Base-by-base conservation (phyloP, 2,888 invertebrate genomes). In the Myopa tessellatipennis region DNA sequence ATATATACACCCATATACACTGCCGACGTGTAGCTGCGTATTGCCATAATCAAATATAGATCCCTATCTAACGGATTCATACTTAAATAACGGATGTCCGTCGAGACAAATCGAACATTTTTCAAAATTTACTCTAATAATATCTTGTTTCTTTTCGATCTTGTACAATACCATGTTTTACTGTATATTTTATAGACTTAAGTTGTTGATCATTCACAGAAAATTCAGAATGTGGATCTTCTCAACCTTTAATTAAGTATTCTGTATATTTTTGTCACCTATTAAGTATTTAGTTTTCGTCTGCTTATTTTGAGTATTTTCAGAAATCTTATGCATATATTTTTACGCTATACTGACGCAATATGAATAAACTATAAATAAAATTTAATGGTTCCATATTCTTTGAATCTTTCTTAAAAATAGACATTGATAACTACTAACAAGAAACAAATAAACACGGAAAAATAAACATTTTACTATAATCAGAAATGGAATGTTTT, bases 41-140 rank as follows among this genome's bases (percentile, higher is more conserved):
- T 61, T 72, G 72, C 72, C 72, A 72, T 72, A 60, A 26, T 18
- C 26, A 12, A n/a, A 69, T 6, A 50, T 26, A 45, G 69, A 18
- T 69, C n/a, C 26, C n/a, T 50, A 50, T 26, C 8, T 69, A 69
- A 69, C 10, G 18, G 18, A 50, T 26, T 26, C 26, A 1, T 26
- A 26, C 26, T 26, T 26, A 26, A 26, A 1, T 26, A 26, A 26
- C 26, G 26, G 26, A 26, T 26, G 26, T 26, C 26, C 26, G 26
- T 26, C 26, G 26, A 26, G 26, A 45, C 8, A 45, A 50, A 26
- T 2, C 38, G 18, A 6, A 45, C 4, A 12, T 1, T 68, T 18
- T 52, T 69, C 4, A 26, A 50, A 50, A 69, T 18, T 26, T 50
- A 45, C 45, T 6, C 45, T 69, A 18, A 45, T 18, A 26, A 14